phyloP scores from a whole-genome alignment of 2,888 invertebrate genomes.

The Fragum fragum region DNA sequence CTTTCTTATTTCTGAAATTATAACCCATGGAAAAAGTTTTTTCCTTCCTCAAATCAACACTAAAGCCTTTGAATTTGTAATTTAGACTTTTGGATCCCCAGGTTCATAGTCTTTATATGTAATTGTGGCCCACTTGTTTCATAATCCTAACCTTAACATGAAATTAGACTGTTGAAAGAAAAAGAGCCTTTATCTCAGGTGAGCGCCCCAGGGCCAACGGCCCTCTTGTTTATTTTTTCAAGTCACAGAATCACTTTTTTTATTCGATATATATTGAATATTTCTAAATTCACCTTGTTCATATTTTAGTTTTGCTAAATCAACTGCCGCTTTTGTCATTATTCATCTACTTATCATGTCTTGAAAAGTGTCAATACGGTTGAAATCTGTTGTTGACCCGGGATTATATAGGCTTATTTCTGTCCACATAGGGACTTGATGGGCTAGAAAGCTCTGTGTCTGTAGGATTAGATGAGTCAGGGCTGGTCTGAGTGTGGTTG shows the following conservation, averaged over 20 bases:
- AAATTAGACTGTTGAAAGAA: no score
- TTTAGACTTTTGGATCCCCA: no score
- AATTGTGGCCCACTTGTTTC: no score
- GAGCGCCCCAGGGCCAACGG: no score
- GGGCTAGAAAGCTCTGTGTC: not conserved
- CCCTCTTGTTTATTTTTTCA: slow-evolving; percentile 2
- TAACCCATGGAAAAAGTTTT: no score
- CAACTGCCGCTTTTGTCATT: not conserved
- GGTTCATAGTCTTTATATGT: no score
- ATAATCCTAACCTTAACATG: no score
- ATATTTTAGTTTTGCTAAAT: not conserved
- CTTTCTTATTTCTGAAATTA: no score
- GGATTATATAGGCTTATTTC: not conserved
- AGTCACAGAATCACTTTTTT: slow-evolving; percentile 6
- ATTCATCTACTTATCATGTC: not conserved
- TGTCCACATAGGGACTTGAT: not conserved
- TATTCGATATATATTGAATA: not conserved
- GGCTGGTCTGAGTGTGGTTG: not conserved
- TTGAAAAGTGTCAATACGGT: not conserved
- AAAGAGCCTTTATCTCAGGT: no score
- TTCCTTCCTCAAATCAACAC: no score
- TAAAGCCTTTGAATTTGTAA: no score
- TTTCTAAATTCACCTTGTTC: not conserved
- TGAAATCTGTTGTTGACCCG: not conserved
- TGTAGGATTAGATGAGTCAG: not conserved